These are phyloP conservation scores for Nomada ruficornis DNA, from an alignment of 2,888 invertebrate genomes.

Conservation along the genomic window DNA sequence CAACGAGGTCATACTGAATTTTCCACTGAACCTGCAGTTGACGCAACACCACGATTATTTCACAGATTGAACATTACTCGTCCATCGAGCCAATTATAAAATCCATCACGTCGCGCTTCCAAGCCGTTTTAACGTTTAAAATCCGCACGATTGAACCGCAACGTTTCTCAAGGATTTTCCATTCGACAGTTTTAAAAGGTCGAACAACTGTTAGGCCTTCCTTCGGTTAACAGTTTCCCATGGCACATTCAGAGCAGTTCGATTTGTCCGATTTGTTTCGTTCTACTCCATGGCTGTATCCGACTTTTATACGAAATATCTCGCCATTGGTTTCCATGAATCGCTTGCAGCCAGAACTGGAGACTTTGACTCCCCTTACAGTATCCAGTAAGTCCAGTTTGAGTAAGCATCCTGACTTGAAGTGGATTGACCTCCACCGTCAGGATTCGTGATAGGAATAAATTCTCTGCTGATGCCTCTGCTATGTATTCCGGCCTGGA, in stretches of 20 bases:
- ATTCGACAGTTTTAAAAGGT: conserved; percentile 29
- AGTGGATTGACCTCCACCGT: conserved; percentile 63
- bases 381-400: conserved; percentile 64
- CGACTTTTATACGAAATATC: conserved; percentile 20
- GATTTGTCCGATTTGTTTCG: conserved; percentile 50
- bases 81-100: too few species aligned
- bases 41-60: too few species aligned
- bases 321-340: conserved; percentile 55
- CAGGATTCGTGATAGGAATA: conserved; percentile 67
- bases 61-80: too few species aligned
- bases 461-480: conserved; percentile 44
- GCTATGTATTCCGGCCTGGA: conserved; percentile 16
- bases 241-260: conserved; percentile 29
- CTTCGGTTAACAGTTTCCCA: conserved; percentile 31
- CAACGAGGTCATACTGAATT: conserved; percentile 21
- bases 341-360: conserved; percentile 35
- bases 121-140: neutral
- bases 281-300: conserved; percentile 12
- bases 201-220: conserved; percentile 44
- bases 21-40: neutral
- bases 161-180: neutral
- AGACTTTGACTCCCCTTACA: conserved; percentile 40
- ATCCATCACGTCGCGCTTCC: neutral
- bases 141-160: neutral
- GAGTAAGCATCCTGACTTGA: conserved; percentile 59